Evolutionary conservation across 2,888 invertebrate genomes (phyloP), one percentile per base, ranked within the genome.

Genomic region (Cosmia trapezina): DNA sequence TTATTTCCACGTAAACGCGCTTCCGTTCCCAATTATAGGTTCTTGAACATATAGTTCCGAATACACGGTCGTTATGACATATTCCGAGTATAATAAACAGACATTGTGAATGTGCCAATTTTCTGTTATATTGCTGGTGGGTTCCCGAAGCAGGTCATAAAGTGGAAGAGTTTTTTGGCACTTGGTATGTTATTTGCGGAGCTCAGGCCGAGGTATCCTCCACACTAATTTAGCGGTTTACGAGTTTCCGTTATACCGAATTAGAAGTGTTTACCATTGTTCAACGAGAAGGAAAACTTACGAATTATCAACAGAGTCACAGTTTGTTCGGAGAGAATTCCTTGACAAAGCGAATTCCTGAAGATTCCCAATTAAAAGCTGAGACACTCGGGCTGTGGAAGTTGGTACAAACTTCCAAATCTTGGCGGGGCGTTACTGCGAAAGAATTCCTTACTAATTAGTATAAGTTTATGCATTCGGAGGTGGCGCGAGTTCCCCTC

Each of bases 361-460:
- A 93, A 94, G 93, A 94, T 94, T 95, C 94, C 92, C 95, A 96
- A 96, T 96, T 95, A 96, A 95, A 91, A 94, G 91, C 93, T 91
- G 94, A 92, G 94, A 94, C 94, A 93, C 92, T 93, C 89, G 80
- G 84, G 84, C 89, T 91, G 93, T 89, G 92, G 90, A 94, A 95
- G 89, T 95, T 94, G 84, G 88, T 86, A 89, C 89, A 88, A 93
- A 94, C 91, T 95, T 94, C 93, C 93, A 93, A 95, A 95, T 95
- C 94, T 95, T 93, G 88, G 89, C 91, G 92, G 79, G 88, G 90
- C 86, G 91, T 87, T 88, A 89, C 92, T 91, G 83, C 86, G 93
- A 94, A 96, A 96, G 95, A 96, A 95, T 96, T 94, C 89, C 90
- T 90, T 90, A 89, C 90, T 95, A 95, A 96, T 96, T 95, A 95